Evolutionary conservation across 2,888 invertebrate genomes (phyloP).

Genomic region (Argyresthia goedartella): DNA sequence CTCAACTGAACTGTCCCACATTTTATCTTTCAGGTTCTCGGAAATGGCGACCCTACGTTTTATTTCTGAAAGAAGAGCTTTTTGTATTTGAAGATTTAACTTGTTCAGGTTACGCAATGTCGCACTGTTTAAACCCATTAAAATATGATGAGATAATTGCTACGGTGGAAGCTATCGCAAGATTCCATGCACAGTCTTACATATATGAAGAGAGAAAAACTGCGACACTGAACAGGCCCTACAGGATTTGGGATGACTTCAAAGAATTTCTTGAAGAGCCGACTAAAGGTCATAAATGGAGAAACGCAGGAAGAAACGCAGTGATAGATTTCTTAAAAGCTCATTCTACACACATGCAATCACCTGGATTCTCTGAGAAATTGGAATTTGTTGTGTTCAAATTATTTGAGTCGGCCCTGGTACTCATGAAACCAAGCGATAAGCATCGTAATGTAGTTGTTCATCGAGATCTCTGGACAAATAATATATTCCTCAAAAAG

Average conservation of each 20-base stretch:
- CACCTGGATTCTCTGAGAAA: slow-evolving; percentile 23
- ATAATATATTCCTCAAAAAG: slow-evolving; percentile 69
- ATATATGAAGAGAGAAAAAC: slow-evolving; percentile 54
- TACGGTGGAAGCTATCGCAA: slow-evolving; percentile 49
- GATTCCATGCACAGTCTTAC: slow-evolving; percentile 59
- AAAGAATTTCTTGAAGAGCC: slow-evolving; percentile 29
- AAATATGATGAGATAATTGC: slow-evolving; percentile 44
- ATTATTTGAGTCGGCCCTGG: slow-evolving; percentile 29
- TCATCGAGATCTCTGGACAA: slow-evolving; percentile 74
- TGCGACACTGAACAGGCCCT: slow-evolving; percentile 32
- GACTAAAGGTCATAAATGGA: slow-evolving; percentile 25
- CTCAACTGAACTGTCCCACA: neutral
- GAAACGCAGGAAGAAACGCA: slow-evolving; percentile 43
- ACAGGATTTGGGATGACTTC: slow-evolving; percentile 49
- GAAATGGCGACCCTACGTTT: slow-evolving; percentile 42
- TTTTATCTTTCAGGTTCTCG: slow-evolving; percentile 22
- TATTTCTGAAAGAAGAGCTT: slow-evolving; percentile 33
- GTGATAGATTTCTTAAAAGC: slow-evolving; percentile 40
- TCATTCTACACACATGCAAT: slow-evolving; percentile 36
- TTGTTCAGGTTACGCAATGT: slow-evolving; percentile 39
- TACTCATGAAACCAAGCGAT: slow-evolving; percentile 44
- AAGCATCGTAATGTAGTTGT: slow-evolving; percentile 61
- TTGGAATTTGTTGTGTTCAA: slow-evolving; percentile 26
- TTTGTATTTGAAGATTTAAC: slow-evolving; percentile 55
- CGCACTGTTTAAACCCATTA: slow-evolving; percentile 28